Evolutionary conservation across 2,888 invertebrate species (phyloP).

Genomic region (Leptopilina myrica): DNA sequence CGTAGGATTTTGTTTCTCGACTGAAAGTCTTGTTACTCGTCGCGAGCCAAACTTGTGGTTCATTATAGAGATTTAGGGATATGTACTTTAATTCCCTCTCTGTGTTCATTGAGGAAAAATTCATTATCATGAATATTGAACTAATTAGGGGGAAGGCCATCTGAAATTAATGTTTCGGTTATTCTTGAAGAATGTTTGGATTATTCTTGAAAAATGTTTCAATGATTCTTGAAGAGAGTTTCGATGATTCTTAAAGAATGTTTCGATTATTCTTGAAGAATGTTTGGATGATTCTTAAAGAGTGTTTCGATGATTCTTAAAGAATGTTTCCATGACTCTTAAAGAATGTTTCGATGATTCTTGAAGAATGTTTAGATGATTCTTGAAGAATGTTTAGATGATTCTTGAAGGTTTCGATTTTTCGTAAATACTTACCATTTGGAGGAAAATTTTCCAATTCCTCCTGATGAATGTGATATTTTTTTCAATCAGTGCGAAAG

Average conservation of each 20-base stretch:
- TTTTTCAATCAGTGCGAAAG: constrained; percentile 71
- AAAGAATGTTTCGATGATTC: too few species aligned
- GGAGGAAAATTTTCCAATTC: constrained; percentile 64
- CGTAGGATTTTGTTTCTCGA: neutral
- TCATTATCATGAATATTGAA: constrained; percentile 66
- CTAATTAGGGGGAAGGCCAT: constrained; percentile 68
- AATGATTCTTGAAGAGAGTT: too few species aligned
- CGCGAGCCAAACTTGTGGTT: constrained; percentile 12
- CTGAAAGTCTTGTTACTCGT: neutral
- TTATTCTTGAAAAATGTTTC: too few species aligned
- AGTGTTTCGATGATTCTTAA: too few species aligned
- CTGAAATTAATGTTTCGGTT: constrained; percentile 56
- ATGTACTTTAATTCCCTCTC: neutral
- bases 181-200: too few species aligned
- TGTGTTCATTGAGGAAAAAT: constrained; percentile 55
- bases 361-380: too few species aligned
- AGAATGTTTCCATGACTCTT: too few species aligned
- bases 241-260: too few species aligned
- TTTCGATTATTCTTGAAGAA: too few species aligned
- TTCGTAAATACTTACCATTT: constrained; percentile 63
- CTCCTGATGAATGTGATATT: constrained; percentile 70
- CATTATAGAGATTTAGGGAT: neutral
- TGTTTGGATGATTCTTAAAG: too few species aligned
- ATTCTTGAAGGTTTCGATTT: too few species aligned
- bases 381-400: too few species aligned